phyloP scores from a whole-genome alignment of 2,797 vertebrate genomes.

The Sebastes umbrosus region DNA sequence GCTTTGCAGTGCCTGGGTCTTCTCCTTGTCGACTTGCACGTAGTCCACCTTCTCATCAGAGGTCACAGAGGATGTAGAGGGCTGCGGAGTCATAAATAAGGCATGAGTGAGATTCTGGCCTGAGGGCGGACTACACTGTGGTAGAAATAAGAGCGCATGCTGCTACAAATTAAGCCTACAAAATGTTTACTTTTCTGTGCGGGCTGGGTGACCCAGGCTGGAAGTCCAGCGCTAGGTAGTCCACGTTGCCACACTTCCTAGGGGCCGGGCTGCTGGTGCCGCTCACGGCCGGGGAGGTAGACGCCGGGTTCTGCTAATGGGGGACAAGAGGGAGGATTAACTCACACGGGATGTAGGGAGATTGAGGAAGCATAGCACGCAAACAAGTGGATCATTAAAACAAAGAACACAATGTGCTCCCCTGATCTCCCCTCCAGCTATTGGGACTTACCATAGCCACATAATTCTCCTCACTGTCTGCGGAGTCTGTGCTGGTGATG shows the following conservation, averaged over 20 bases:
- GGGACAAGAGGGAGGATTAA: slow-evolving; percentile 38
- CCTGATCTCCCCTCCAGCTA: slow-evolving; percentile 37
- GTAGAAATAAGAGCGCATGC: neutral
- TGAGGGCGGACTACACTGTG: neutral
- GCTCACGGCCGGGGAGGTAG: slow-evolving; percentile 94
- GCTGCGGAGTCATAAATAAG: slow-evolving; percentile 76
- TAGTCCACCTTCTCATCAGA: slow-evolving; percentile 99
- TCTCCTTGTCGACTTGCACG: slow-evolving; percentile 98
- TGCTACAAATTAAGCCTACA: neutral
- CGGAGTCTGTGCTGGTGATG: slow-evolving; percentile 99
- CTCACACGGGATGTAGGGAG: slow-evolving; percentile 28
- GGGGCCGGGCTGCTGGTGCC: slow-evolving; percentile 96
- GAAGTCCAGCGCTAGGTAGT: slow-evolving; percentile 97
- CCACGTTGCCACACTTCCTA: slow-evolving; percentile 94
- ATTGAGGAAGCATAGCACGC: slow-evolving; percentile 3
- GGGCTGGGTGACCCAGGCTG: slow-evolving; percentile 94
- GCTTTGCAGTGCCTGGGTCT: slow-evolving; percentile 96
- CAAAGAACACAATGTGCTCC: slow-evolving; percentile 43
- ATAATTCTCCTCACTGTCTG: slow-evolving; percentile 98
- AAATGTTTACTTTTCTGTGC: slow-evolving; percentile 91
- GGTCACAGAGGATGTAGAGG: slow-evolving; percentile 94
- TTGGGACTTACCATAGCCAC: slow-evolving; percentile 92
- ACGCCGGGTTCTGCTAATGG: slow-evolving; percentile 95
- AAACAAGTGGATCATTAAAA: slow-evolving; percentile 55
- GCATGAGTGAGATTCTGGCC: slow-evolving; percentile 10